These are phyloP conservation scores for Anguilla marmorata DNA, from an alignment of 2,797 vertebrate species.

Conservation along the genomic window DNA sequence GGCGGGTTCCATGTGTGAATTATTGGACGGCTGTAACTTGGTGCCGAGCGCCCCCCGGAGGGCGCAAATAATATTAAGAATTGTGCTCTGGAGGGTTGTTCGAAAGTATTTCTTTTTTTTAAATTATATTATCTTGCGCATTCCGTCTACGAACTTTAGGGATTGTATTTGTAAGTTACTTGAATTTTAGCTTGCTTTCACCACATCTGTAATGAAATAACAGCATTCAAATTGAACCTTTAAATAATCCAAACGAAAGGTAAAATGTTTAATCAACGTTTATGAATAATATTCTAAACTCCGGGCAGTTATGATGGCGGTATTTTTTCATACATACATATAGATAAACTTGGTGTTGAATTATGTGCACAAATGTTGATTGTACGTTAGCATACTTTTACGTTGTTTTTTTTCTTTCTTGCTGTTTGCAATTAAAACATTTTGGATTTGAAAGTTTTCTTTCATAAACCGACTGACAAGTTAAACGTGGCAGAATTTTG, in stretches of 20 bases:
- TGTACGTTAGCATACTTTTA: background rate
- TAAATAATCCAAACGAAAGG: background rate
- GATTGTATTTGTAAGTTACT: background rate
- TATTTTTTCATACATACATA: background rate
- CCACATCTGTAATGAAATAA: background rate
- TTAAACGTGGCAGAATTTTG: background rate
- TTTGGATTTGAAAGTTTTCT: background rate
- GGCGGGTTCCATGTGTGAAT: constrained; percentile 30
- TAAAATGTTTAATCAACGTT: background rate
- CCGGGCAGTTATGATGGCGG: background rate
- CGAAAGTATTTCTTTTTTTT: background rate
- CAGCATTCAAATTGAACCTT: background rate
- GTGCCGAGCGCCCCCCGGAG: constrained; percentile 71
- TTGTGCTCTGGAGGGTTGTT: background rate
- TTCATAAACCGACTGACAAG: background rate
- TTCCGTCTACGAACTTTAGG: background rate
- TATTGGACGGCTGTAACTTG: constrained; percentile 44
- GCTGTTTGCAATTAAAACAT: background rate
- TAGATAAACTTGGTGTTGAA: background rate
- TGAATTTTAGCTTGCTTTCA: background rate
- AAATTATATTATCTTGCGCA: background rate
- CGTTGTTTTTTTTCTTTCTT: background rate
- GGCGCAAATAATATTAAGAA: background rate
- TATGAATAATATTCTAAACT: background rate
- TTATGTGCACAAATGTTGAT: background rate